Evolutionary conservation across 2,797 vertebrate species (phyloP).

Genomic region (Lithobates sylvaticus): DNA sequence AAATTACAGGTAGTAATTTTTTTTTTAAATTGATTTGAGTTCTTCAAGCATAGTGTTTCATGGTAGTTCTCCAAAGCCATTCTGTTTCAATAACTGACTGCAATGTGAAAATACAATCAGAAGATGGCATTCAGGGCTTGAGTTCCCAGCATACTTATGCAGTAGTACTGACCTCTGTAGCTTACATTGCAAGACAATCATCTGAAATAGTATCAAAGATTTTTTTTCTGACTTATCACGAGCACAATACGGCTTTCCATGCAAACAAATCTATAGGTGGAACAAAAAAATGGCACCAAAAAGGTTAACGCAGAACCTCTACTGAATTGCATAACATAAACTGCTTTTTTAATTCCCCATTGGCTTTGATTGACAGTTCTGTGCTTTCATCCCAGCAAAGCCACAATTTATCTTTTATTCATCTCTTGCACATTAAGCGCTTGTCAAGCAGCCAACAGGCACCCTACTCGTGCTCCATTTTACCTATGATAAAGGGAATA

Average conservation of each 20-base stretch:
- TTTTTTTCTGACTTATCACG: not conserved
- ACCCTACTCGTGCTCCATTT: not conserved
- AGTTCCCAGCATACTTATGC: not conserved
- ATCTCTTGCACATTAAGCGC: constrained; percentile 36
- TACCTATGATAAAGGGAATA: not conserved
- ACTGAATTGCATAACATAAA: constrained; percentile 7
- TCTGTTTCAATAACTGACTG: not conserved
- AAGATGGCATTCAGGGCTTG: constrained; percentile 4
- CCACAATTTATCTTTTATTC: constrained; percentile 46
- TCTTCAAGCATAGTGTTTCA: no score
- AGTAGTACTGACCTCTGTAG: constrained; percentile 17
- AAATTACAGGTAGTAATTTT: not conserved
- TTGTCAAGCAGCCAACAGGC: constrained; percentile 29
- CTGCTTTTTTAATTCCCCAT: constrained; percentile 31
- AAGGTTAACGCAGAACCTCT: constrained; percentile 15
- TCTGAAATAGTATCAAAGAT: constrained; percentile 25
- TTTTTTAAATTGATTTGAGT: not conserved
- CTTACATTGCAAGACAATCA: constrained; percentile 20
- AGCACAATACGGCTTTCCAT: not conserved
- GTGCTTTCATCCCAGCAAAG: constrained; percentile 27
- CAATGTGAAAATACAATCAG: not conserved
- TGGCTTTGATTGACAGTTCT: constrained; percentile 40
- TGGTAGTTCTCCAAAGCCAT: not conserved
- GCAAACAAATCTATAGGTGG: not conserved
- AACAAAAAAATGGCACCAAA: not conserved